Base-by-base conservation (phyloP, 2,797 vertebrate species). In the Lepilemur septentrionalis region DNA sequence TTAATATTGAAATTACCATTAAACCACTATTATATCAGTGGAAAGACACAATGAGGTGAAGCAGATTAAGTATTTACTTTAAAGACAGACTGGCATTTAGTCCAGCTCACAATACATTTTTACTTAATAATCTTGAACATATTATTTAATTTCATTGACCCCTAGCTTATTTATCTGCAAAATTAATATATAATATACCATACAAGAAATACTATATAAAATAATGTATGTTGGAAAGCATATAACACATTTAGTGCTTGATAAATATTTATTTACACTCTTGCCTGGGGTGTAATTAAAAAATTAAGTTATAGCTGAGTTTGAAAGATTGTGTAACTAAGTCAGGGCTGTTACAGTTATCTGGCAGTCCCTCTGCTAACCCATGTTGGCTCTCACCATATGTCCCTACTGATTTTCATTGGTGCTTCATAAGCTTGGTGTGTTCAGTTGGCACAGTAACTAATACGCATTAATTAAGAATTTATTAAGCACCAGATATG, bases 391-490 rank as follows among this genome's bases (percentile, higher is more conserved):
- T 65, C 55, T 70, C 7, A 32, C 43, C 18, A 69, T 22, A 17
- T 65, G 25, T 65, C 69, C 28, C 87, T 76, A 35, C 57, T 65
- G 76, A 43, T 76, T 88, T 86, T 87, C 72, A 46, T 4, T 72
- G 23, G 35, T 67, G 12, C 28, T 88, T 57, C 9, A 22, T 75
- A 72, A 81, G 14, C 55, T 52, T 55, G 35, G 32, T 46, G 41
- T 59, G 12, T 55, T 83, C 67, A 69, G 11, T 20, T 94, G 57
- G 50, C 17, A 38, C 5, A 43, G 52, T 70, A 90, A 41, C 13
- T 87, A n/a, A 73, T 28, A 15, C 9, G 76, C 79, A 67, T 85
- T 93, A 93, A 85, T 81, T 93, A 93, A 89, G 11, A 97, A 80
- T 92, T 95, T 89, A 93, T 70, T 92, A 94, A 70, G 11, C 2